Percentiles rank a stretch among this genome's conserved stretches.
Evolutionary conservation across 2,888 invertebrate species (phyloP).

Genomic region (Tiliacea citrago): DNA sequence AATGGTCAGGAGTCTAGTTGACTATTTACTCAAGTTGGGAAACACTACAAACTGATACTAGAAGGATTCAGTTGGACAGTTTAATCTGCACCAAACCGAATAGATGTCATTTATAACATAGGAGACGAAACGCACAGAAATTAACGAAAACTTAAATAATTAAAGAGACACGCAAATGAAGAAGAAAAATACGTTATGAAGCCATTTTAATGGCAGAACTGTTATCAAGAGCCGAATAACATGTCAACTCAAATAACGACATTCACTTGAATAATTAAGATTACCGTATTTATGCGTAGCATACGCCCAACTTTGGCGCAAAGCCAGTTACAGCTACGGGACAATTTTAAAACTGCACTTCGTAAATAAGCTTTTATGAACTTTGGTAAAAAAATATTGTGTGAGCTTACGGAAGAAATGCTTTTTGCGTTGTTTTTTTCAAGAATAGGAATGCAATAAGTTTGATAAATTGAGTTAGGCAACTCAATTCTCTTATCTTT

Average conservation of each 20-base stretch:
- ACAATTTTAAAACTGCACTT: conserved; percentile 56
- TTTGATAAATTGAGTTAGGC: neutral
- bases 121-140: neutral
- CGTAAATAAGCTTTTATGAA: conserved; percentile 39
- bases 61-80: neutral
- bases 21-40: conserved; percentile 1
- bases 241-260: conserved; percentile 35
- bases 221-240: conserved; percentile 13
- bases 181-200: neutral
- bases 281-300: conserved; percentile 25
- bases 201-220: neutral
- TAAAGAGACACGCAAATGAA: neutral
- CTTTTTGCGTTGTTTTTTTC: conserved; percentile 27
- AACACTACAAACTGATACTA: neutral
- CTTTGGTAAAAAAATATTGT: conserved; percentile 26
- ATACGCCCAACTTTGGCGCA: conserved; percentile 46
- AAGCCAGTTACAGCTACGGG: conserved; percentile 39
- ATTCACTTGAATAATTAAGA: conserved; percentile 46
- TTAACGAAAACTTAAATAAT: neutral
- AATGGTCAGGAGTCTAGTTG: neutral
- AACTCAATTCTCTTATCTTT: neutral
- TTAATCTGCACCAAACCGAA: neutral
- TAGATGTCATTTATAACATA: neutral
- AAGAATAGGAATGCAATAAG: neutral
- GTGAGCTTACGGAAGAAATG: conserved; percentile 5